These are phyloP conservation scores for Netelia virgata DNA, from an alignment of 2,888 invertebrate species.

Conservation along the genomic window DNA sequence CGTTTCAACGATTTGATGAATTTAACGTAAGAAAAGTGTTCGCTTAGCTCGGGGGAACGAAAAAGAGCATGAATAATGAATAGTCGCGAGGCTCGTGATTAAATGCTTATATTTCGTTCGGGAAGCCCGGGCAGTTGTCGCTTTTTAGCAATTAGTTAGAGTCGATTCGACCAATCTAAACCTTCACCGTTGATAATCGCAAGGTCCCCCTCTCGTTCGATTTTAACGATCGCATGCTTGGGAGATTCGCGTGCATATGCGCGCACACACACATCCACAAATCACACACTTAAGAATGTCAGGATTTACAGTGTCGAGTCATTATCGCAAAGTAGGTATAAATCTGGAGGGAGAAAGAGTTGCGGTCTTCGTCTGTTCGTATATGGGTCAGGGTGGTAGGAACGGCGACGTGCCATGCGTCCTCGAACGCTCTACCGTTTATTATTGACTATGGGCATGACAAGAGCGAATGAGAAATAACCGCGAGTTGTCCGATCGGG, in stretches of 20 bases:
- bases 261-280: background rate
- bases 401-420: constrained; percentile 51
- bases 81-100: constrained; percentile 26
- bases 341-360: constrained; percentile 11
- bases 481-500: constrained; percentile 11
- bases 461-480: constrained; percentile 17
- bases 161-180: constrained; percentile 24
- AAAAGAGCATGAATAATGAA: constrained; percentile 12
- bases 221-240: constrained; percentile 41
- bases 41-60: background rate
- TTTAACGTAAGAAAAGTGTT: background rate
- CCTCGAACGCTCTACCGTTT: constrained; percentile 47
- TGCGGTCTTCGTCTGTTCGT: background rate
- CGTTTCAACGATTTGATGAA: constrained; percentile 10
- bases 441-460: constrained; percentile 6
- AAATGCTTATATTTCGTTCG: constrained; percentile 9
- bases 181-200: constrained; percentile 31
- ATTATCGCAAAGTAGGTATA: constrained; percentile 45
- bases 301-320: constrained; percentile 24
- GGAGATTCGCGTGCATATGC: constrained; percentile 25
- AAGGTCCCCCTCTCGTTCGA: constrained; percentile 41
- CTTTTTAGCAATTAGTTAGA: constrained; percentile 22
- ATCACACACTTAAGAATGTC: background rate
- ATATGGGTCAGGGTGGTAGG: constrained; percentile 73
- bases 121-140: background rate